Conservation (phyloP, 2,888 invertebrate species). For the Drosophila fungiperda region DNA sequence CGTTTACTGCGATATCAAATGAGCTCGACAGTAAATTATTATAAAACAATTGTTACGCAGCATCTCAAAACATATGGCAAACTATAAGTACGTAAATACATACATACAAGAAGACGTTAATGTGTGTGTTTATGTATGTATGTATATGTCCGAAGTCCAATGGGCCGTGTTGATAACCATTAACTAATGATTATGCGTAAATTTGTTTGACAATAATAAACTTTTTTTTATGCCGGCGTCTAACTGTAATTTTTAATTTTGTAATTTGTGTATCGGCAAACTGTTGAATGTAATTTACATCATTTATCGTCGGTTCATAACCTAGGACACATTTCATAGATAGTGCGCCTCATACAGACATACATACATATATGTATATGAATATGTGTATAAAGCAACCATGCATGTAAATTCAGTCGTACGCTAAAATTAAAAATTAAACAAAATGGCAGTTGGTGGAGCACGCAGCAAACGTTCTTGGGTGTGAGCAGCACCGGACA, state of each 20-base stretch:
- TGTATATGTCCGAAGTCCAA: constrained; percentile 59
- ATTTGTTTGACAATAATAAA: constrained; percentile 26
- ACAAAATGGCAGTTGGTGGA: constrained; percentile 84
- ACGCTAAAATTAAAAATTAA: constrained; percentile 74
- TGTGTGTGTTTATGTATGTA: constrained; percentile 19
- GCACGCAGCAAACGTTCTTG: constrained; percentile 65
- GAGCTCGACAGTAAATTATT: constrained; percentile 11
- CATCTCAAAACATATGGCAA: constrained; percentile 62
- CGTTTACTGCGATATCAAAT: constrained; percentile 12
- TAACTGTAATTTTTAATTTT: constrained; percentile 12
- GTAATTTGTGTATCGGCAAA: constrained; percentile 5
- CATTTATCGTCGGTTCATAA: constrained; percentile 42
- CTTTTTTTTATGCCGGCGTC: constrained; percentile 40
- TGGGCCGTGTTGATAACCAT: constrained; percentile 62
- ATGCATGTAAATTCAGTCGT: constrained; percentile 60
- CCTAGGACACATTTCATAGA: constrained; percentile 57
- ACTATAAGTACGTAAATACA: constrained; percentile 20
- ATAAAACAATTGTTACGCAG: constrained; percentile 35
- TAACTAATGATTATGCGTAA: constrained; percentile 52
- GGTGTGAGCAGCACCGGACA: constrained; percentile 68
- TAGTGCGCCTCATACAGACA: constrained; percentile 30
- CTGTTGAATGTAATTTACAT: constrained; percentile 33
- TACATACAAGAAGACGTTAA: background rate
- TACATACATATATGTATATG: constrained; percentile 19
- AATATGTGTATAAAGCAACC: constrained; percentile 30